Percentiles rank a stretch among this genome's conserved stretches.
phyloP scores from a whole-genome alignment of 2,113 vertebrate species.

The Syrrhaptes paradoxus region DNA sequence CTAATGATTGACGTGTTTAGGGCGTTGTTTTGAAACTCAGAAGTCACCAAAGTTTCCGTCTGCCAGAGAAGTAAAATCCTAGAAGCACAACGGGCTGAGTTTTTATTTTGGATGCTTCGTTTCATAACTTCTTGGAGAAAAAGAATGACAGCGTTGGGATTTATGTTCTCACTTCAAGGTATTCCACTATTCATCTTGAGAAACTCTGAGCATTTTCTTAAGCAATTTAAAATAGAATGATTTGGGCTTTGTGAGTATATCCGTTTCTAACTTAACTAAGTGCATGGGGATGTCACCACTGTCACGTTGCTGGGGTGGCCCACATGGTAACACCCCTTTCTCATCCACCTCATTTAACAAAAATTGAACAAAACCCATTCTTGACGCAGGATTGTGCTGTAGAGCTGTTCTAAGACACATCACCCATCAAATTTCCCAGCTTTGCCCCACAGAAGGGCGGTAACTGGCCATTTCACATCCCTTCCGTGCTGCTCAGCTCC shows the following conservation, averaged over 20 bases:
- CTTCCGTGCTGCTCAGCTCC: neutral
- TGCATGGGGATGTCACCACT: rapidly evolving
- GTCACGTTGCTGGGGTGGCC: neutral
- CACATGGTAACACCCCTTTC: rapidly evolving
- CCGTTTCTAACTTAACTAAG: neutral
- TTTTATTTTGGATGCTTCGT: conserved; percentile 15
- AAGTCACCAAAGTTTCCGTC: neutral
- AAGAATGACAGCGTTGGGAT: neutral
- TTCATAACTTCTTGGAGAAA: conserved; percentile 33
- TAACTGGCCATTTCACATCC: neutral
- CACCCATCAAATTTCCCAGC: neutral
- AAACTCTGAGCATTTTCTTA: neutral
- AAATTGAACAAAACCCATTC: neutral
- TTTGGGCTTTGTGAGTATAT: neutral
- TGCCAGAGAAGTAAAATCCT: neutral
- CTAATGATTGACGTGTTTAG: neutral
- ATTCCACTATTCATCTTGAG: neutral
- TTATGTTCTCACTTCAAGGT: conserved; percentile 30
- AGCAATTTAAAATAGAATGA: neutral
- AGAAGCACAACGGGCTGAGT: neutral
- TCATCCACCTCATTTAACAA: neutral
- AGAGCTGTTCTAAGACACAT: neutral
- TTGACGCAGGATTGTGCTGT: neutral
- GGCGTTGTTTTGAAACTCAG: neutral
- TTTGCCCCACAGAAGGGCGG: neutral